Base-by-base conservation (phyloP, 1,140 invertebrate genomes). In the Acromyrmex heyeri region DNA sequence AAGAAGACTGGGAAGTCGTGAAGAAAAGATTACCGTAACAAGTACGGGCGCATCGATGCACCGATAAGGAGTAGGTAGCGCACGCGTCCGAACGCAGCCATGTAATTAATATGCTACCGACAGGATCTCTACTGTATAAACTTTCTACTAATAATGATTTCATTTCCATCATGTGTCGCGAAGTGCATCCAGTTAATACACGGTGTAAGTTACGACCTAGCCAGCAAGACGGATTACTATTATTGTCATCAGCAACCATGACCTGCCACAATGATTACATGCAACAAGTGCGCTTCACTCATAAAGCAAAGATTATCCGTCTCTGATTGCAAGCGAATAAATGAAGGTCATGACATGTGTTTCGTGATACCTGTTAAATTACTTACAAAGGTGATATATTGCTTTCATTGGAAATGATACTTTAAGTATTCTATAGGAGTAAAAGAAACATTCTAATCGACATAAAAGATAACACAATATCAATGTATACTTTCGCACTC, bases 71-170 rank as follows among this genome's bases (percentile, higher is more conserved):
- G 61, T 75, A 59, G 8, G 30, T 34, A 44, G 85, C 87, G 88
- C 90, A 88, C 27, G 88, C 88, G 76, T 82, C 38, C 62, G 82
- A 92, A 88, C 62, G 67, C 85, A 77, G 90, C 89, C 91, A 86
- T 89, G 91, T 88, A 89, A 92, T 92, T 91, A 88, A 90, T 89
- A 85, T 72, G 86, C 87, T 62, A 77, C 75, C 70, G 48, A 78
- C 34, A 89, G 91, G 92, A 93, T 92, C 92, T 87, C 79, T 91
- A 76, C 77, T 86, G 91, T 86, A 88, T 85, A 81, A 91, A 93
- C 94, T 95, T 94, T 95, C 94, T 94, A 94, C 90, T 91, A 92
- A 92, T 94, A 94, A 94, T 82, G 87, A 93, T 93, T 93, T 91
- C 88, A 86, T 92, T 93, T 78, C 83, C 88, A 92, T 92, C 89